phyloP scores from a whole-genome alignment of 2,797 vertebrate genomes.

The Synanceia verrucosa region DNA sequence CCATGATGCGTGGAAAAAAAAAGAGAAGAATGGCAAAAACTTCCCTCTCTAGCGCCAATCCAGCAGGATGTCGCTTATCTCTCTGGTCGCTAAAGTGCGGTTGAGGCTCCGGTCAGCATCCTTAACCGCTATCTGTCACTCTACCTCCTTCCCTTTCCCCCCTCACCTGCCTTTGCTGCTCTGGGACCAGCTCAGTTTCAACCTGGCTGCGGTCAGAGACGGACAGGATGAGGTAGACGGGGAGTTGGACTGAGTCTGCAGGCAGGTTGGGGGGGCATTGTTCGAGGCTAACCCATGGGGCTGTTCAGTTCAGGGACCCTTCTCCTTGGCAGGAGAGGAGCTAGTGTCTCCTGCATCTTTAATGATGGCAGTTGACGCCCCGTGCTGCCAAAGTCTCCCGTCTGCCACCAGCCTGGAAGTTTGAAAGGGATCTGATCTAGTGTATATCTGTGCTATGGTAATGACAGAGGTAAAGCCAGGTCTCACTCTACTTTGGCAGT shows the following conservation, averaged over 20 bases:
- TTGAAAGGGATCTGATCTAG: conserved; percentile 47
- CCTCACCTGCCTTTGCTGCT: conserved; percentile 46
- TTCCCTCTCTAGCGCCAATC: conserved; percentile 32
- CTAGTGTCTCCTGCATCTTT: conserved; percentile 73
- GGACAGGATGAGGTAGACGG: conserved; percentile 53
- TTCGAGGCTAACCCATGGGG: conserved; percentile 65
- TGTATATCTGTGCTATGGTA: conserved; percentile 63
- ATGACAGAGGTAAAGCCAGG: conserved; percentile 58
- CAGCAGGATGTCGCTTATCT: conserved; percentile 71
- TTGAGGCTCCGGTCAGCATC: conserved; percentile 72
- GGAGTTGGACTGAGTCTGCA: conserved; percentile 54
- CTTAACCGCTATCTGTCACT: conserved; percentile 70
- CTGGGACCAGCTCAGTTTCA: conserved; percentile 67
- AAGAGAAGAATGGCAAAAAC: conserved; percentile 31
- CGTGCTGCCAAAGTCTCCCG: conserved; percentile 45
- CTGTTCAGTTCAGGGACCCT: conserved; percentile 57
- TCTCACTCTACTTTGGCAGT: conserved; percentile 56
- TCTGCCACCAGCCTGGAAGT: conserved; percentile 50
- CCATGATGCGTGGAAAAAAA: not conserved
- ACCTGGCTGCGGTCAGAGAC: conserved; percentile 55
- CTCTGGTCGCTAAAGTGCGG: conserved; percentile 63
- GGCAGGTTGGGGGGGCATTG: conserved; percentile 34
- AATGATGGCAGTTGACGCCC: conserved; percentile 69
- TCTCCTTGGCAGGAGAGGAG: conserved; percentile 63
- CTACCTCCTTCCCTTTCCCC: conserved; percentile 29